Conservation (phyloP, 2,797 vertebrate genomes). For the Oryzias sinensis region DNA sequence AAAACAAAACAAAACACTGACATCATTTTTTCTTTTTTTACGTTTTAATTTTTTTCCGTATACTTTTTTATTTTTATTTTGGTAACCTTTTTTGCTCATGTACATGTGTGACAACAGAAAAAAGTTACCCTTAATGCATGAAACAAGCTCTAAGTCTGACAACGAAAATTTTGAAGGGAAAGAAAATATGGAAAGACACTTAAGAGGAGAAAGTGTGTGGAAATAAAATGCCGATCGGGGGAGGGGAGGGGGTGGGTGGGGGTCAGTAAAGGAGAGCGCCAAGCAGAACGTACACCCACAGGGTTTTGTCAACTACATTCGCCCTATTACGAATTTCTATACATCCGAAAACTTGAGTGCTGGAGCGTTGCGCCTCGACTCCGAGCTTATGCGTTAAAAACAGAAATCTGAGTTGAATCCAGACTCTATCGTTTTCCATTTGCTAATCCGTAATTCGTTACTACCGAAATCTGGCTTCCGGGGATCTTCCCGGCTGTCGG, state of each 20-base stretch:
- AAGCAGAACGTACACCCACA: conserved; percentile 82
- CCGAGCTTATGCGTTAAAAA: no score
- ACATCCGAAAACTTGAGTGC: no score
- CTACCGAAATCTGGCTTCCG: conserved; percentile 9
- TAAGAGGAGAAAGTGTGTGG: conserved; percentile 46
- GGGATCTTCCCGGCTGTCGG: conserved; percentile 5
- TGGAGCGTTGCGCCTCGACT: no score
- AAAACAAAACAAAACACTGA: conserved; percentile 58
- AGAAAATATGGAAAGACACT: conserved; percentile 19
- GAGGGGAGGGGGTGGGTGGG: conserved; percentile 12
- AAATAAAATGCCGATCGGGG: conserved; percentile 63
- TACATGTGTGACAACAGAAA: conserved; percentile 66
- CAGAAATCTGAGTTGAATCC: background rate
- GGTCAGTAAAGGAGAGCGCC: conserved; percentile 51
- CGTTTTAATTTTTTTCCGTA: conserved; percentile 49
- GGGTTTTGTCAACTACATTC: conserved; percentile 54
- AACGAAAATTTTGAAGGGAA: conserved; percentile 33
- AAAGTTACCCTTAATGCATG: conserved; percentile 66
- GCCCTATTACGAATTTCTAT: conserved; percentile 8
- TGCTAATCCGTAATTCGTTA: conserved; percentile 4
- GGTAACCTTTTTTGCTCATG: conserved; percentile 29
- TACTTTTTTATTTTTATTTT: conserved; percentile 55
- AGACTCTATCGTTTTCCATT: conserved; percentile 15
- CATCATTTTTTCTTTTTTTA: conserved; percentile 61
- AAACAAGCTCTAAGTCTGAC: conserved; percentile 62